Evolutionary conservation across 2,888 invertebrate genomes (phyloP).

Genomic region (Petrophora chlorosata): DNA sequence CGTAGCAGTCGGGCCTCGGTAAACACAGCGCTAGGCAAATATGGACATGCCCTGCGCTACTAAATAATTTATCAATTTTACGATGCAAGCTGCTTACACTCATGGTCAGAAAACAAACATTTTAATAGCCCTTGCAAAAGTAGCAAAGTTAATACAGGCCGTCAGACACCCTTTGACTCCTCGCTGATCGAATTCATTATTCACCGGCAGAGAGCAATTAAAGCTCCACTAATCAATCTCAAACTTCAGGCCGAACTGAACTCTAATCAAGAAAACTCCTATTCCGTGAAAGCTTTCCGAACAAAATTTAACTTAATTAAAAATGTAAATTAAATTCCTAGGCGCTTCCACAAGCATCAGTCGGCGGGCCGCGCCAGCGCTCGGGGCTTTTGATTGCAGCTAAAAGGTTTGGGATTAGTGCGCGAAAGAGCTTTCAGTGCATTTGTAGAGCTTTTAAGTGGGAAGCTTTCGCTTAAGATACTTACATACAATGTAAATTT

Average conservation of each 20-base stretch:
- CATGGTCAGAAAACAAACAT: conserved; percentile 10
- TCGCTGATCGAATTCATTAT: conserved; percentile 82
- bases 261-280: conserved; percentile 84
- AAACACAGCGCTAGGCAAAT: conserved; percentile 41
- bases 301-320: conserved; percentile 84
- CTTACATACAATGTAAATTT: conserved; percentile 83
- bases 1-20: conserved; percentile 51
- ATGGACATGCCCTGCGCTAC: conserved; percentile 51
- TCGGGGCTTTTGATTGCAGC: conserved; percentile 84
- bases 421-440: conserved; percentile 85
- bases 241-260: conserved; percentile 81
- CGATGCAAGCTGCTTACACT: background rate
- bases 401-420: conserved; percentile 84
- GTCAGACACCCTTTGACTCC: conserved; percentile 68
- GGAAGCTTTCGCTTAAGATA: conserved; percentile 84
- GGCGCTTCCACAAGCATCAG: conserved; percentile 82
- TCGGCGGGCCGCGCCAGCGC: conserved; percentile 65
- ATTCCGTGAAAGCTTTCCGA: conserved; percentile 83
- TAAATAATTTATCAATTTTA: conserved; percentile 9
- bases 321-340: conserved; percentile 84
- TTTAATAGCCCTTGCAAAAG: conserved; percentile 1
- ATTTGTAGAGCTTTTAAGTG: conserved; percentile 85
- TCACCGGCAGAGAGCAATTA: conserved; percentile 81
- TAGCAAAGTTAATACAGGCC: conserved; percentile 59
- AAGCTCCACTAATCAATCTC: conserved; percentile 83